Percentiles rank a stretch among this genome's conserved stretches.
These are phyloP conservation scores for Eristalinus aeneus DNA, from an alignment of 2,888 invertebrate genomes.

Conservation along the genomic window DNA sequence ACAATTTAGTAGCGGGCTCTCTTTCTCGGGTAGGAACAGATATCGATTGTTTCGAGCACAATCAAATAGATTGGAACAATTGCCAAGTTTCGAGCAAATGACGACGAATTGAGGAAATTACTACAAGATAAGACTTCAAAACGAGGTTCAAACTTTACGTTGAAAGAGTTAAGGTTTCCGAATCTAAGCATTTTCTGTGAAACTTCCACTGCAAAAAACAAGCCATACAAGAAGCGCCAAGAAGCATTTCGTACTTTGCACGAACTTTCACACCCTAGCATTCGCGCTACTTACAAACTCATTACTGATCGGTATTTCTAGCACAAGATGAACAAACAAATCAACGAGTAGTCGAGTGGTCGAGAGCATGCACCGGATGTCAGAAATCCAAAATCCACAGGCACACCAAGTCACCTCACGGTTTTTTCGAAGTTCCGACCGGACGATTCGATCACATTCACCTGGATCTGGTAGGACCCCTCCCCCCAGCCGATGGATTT, in stretches of 20 bases:
- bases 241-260: background rate
- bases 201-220: constrained; percentile 8
- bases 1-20: background rate
- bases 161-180: background rate
- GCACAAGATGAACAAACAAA: background rate
- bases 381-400: too few relatives aligned
- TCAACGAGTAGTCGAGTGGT: too few relatives aligned
- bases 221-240: background rate
- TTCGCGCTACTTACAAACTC: constrained; percentile 6
- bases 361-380: too few relatives aligned
- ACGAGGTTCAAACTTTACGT: too few relatives aligned
- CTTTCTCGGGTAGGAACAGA: background rate
- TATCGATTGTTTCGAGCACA: too few relatives aligned
- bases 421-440: constrained; percentile 15
- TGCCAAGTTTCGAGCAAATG: background rate
- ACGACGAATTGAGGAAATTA: background rate
- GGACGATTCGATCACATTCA: constrained; percentile 71
- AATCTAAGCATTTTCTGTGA: background rate
- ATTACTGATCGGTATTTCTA: background rate
- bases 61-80: background rate
- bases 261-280: constrained; percentile 19
- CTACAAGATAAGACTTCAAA: too few relatives aligned
- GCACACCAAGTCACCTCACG: too few relatives aligned
- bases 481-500: constrained; percentile 70
- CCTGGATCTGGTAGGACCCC: constrained; percentile 76